A percentile compares a stretch with the other conserved stretches of the same genome.
Evolutionary conservation across 1,140 invertebrate species (phyloP).

Genomic region (Ladona fulva): DNA sequence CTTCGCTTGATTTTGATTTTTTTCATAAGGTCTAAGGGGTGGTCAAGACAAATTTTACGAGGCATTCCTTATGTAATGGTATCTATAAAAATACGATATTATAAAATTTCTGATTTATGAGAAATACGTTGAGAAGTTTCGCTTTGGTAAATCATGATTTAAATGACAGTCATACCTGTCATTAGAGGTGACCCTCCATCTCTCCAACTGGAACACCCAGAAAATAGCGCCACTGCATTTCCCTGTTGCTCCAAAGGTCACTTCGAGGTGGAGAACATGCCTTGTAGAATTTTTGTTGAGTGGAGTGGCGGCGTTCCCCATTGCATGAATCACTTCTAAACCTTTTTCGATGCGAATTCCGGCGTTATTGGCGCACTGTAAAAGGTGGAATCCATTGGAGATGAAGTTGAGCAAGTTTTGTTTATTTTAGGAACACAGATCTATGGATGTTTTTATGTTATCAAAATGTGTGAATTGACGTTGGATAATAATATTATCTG

Average conservation of each 20-base stretch:
- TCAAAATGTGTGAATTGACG: too few species aligned
- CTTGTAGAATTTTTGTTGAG: constrained; percentile 80
- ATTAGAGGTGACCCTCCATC: constrained; percentile 70
- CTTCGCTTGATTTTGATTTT: too few species aligned
- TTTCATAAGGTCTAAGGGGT: too few species aligned
- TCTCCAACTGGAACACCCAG: constrained; percentile 78
- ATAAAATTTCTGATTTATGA: too few species aligned
- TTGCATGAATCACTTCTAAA: constrained; percentile 64
- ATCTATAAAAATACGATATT: too few species aligned
- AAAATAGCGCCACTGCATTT: constrained; percentile 79
- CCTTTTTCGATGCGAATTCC: constrained; percentile 60
- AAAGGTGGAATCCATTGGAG: neutral
- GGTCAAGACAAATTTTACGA: too few species aligned
- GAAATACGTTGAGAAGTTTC: too few species aligned
- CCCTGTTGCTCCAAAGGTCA: constrained; percentile 74
- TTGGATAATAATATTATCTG: too few species aligned
- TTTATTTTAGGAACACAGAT: too few species aligned
- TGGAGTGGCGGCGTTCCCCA: constrained; percentile 75
- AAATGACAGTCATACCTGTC: constrained; percentile 63
- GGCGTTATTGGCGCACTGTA: constrained; percentile 39
- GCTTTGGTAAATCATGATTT: too few species aligned
- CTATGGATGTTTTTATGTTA: too few species aligned
- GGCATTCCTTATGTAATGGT: too few species aligned
- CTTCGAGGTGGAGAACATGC: constrained; percentile 71
- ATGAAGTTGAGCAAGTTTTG: neutral